Base-by-base conservation (phyloP, 2,888 invertebrate species). In the Kuschelorhynchus macadamiae region DNA sequence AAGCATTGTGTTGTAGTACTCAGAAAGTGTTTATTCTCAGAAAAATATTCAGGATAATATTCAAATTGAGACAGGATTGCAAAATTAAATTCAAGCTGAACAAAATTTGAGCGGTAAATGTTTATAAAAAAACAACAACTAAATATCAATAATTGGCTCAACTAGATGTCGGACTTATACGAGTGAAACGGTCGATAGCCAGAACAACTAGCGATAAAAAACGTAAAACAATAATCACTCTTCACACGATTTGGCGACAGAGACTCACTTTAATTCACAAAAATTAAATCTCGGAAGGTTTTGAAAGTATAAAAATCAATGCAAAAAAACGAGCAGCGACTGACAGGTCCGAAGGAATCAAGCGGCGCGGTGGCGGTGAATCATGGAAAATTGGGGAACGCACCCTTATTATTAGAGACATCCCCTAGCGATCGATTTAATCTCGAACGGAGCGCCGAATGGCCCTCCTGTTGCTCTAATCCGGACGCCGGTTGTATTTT, bases 1-100 rank as follows among this genome's bases (percentile, higher is more conserved):
- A 30, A 69, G 44, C 69, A 69, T 69, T 16, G 14, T 41, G 41
- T 42, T 52, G 39, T 33, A 14, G n/a, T n/a, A n/a, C n/a, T n/a
- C n/a, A n/a, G n/a, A n/a, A n/a, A n/a, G n/a, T n/a, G n/a, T n/a
- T n/a, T n/a, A n/a, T n/a, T n/a, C n/a, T n/a, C n/a, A n/a, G n/a
- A n/a, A n/a, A n/a, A n/a, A n/a, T n/a, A n/a, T n/a, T n/a, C n/a
- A n/a, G n/a, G n/a, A n/a, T n/a, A n/a, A n/a, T n/a, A n/a, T n/a
- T n/a, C n/a, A n/a, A n/a, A n/a, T n/a, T n/a, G n/a, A n/a, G n/a
- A n/a, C n/a, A n/a, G n/a, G n/a, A n/a, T n/a, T n/a, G n/a, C n/a
- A n/a, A n/a, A n/a, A n/a, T n/a, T n/a, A n/a, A n/a, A n/a, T n/a
- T n/a, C n/a, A n/a, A n/a, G n/a, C n/a, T n/a, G n/a, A n/a, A n/a